Evolutionary conservation across 1,140 invertebrate genomes (phyloP).

Genomic region (Zaprionus inermis): DNA sequence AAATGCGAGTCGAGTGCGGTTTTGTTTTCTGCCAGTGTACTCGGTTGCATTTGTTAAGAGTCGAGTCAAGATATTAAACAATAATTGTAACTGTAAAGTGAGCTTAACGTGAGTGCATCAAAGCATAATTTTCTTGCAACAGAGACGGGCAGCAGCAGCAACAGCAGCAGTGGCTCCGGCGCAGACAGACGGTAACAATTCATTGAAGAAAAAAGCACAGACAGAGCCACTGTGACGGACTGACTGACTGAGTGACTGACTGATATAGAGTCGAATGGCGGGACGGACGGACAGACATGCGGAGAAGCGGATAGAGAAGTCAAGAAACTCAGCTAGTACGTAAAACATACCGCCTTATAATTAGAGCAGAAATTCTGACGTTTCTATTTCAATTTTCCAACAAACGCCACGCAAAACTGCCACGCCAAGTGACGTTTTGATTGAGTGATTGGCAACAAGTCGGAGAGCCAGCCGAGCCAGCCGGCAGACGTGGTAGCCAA

Average conservation of each 20-base stretch:
- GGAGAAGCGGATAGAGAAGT: conserved; percentile 54
- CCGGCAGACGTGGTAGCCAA: conserved; percentile 59
- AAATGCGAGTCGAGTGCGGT: conserved; percentile 60
- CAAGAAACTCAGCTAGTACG: conserved; percentile 73
- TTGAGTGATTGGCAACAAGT: conserved; percentile 84
- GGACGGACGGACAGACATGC: conserved; percentile 33
- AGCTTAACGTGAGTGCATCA: conserved; percentile 83
- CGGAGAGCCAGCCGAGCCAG: conserved; percentile 38
- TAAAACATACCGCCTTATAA: conserved; percentile 83
- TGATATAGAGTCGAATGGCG: conserved; percentile 9
- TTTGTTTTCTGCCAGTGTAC: conserved; percentile 20
- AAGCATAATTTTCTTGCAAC: conserved; percentile 83
- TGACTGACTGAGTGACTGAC: conserved; percentile 23
- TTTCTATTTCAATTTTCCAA: conserved; percentile 84
- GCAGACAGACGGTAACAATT: conserved; percentile 57
- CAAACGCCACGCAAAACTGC: conserved; percentile 81
- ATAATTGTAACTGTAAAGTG: conserved; percentile 83
- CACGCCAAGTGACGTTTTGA: conserved; percentile 84
- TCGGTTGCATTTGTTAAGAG: conserved; percentile 62
- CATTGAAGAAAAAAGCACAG: conserved; percentile 50
- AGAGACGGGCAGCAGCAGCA: conserved; percentile 44
- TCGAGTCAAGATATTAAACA: conserved; percentile 78
- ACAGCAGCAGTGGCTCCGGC: no score
- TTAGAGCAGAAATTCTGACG: conserved; percentile 84
- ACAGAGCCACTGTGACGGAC: conserved; percentile 41